Base-by-base conservation (phyloP, 2,113 vertebrate species). In the Microtus ochrogaster region DNA sequence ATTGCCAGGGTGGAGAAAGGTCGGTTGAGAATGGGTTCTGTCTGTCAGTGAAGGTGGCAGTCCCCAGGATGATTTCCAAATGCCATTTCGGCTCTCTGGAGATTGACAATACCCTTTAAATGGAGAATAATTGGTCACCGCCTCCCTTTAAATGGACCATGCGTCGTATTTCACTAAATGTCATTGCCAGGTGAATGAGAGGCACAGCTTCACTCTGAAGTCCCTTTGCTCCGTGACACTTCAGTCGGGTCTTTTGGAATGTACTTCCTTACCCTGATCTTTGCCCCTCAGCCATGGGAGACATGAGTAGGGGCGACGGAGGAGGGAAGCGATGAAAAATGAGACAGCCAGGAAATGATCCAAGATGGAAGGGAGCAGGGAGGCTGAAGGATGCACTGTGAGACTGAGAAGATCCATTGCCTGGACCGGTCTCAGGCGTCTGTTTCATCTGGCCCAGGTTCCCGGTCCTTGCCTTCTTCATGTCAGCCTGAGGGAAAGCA, bases 131-230 rank as follows among this genome's bases (percentile, higher is more conserved):
- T 97, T 98, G 97, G 79, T 97, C 91, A 94, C 76, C 74, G 76
- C 97, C 96, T 97, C 98, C 68, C 93, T 98, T 98, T 94, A 97
- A 98, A 79, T 93, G 90, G 90, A 97, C 96, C 96, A 36, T 92
- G 96, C 91, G 91, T 96, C 88, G 30, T 72, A 90, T 98, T 98
- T 97, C 97, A 97, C 91, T 95, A 98, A 98, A 98, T 98, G 97
- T 97, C 97, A 44, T 92, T 94, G 87, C 96, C 86, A 94, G 94
- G 74, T 97, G 77, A 97, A 94, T 83, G 73, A 84, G 96, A 92
- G 92, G 94, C 97, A 97, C 92, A 90, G 44, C 33, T 97, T 91
- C 91, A 12, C 92, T 72, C 81, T 89, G 78, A 77, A 97, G 92
- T 93, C 92, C 66, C 47, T 91, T 92, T 85, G 68, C 94, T 95